Percentiles rank a stretch among this genome's conserved stretches.
phyloP scores from a whole-genome alignment of 2,888 invertebrate genomes.

The Spilarctia lutea region DNA sequence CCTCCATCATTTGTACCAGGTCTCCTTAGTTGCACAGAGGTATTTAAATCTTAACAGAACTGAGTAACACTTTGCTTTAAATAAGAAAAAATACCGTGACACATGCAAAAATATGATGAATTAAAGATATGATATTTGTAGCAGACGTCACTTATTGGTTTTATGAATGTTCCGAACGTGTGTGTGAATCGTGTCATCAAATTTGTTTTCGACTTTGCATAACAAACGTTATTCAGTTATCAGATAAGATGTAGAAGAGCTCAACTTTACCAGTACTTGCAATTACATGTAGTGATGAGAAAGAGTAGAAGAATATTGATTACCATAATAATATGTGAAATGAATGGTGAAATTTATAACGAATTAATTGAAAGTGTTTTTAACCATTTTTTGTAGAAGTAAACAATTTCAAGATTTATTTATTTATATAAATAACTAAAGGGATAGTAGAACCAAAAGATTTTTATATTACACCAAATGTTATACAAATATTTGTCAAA shows the following conservation, averaged over 20 bases:
- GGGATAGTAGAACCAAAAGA: neutral
- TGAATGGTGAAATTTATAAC: neutral
- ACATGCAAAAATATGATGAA: neutral
- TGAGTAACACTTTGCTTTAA: neutral
- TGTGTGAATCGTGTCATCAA: neutral
- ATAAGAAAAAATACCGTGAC: neutral
- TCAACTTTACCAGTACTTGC: neutral
- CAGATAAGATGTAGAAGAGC: neutral
- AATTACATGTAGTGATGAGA: neutral
- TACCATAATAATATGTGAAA: neutral
- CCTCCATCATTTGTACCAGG: neutral
- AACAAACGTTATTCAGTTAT: neutral
- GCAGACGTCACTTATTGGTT: neutral
- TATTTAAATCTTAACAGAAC: neutral
- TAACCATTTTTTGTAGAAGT: neutral
- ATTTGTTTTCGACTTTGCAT: neutral
- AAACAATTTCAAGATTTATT: neutral
- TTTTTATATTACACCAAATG: neutral
- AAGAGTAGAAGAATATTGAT: neutral
- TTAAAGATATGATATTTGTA: neutral
- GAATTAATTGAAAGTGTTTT: no score
- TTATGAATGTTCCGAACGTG: neutral
- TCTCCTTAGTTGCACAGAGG: neutral
- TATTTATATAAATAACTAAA: neutral
- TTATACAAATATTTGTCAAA: neutral